Evolutionary conservation across 2,888 invertebrate genomes (phyloP).

Genomic region (Acronicta psi): DNA sequence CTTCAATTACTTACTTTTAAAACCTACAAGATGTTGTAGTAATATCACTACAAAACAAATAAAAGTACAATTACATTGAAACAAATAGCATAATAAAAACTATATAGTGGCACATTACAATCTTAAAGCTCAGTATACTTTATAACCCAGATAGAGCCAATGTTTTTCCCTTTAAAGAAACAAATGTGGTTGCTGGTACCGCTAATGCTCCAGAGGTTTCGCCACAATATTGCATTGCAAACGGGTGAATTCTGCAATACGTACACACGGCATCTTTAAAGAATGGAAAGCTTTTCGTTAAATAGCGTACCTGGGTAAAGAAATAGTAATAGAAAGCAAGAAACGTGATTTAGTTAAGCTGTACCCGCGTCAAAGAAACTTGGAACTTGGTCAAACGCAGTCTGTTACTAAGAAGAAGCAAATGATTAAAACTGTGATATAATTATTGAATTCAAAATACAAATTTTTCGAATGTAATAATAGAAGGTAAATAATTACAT

Average conservation of each 20-base stretch:
- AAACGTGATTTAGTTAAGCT: neutral
- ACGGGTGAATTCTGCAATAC: neutral
- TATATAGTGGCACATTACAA: slow-evolving; percentile 9
- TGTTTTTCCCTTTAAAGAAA: slow-evolving; percentile 15
- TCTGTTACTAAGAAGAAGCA: too few relatives aligned
- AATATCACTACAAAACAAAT: slow-evolving; percentile 9
- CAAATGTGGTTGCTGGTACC: neutral
- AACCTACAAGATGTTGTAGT: too few relatives aligned
- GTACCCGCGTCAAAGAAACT: too few relatives aligned
- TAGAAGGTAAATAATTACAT: too few relatives aligned
- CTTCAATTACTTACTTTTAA: too few relatives aligned
- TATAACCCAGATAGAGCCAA: slow-evolving; percentile 21
- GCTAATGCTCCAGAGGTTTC: slow-evolving; percentile 10
- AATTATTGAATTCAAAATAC: too few relatives aligned
- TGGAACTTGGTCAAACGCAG: too few relatives aligned
- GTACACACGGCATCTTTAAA: slow-evolving; percentile 14
- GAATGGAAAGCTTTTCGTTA: slow-evolving; percentile 15
- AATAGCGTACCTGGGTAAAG: slow-evolving; percentile 8
- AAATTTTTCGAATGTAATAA: too few relatives aligned
- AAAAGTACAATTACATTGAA: slow-evolving; percentile 6
- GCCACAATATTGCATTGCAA: slow-evolving; percentile 2
- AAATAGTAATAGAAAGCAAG: neutral
- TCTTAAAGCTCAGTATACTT: slow-evolving; percentile 18
- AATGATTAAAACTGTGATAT: too few relatives aligned
- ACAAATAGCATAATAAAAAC: slow-evolving; percentile 17